phyloP scores from a whole-genome alignment of 1,140 invertebrate genomes.

The Zaprionus lachaisei region DNA sequence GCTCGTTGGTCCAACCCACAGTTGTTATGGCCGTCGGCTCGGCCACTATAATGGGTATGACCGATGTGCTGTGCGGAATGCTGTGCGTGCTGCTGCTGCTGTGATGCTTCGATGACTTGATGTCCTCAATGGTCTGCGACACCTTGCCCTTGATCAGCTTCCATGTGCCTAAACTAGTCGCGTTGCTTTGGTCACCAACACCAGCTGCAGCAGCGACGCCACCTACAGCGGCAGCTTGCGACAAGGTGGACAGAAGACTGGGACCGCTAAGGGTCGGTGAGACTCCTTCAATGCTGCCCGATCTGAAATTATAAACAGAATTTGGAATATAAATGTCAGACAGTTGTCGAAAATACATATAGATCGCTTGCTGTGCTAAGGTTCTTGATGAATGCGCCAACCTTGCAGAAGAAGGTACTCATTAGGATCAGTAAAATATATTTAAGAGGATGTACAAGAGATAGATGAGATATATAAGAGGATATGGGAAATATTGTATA shows the following conservation, averaged over 20 bases:
- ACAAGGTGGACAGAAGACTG: conserved; percentile 63
- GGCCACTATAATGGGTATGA: conserved; percentile 65
- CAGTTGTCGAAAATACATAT: not conserved
- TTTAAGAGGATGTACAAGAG: no score
- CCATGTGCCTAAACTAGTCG: conserved; percentile 73
- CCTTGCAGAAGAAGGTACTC: not conserved
- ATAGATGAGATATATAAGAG: no score
- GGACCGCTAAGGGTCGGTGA: conserved; percentile 71
- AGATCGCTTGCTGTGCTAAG: not conserved
- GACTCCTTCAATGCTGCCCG: conserved; percentile 74
- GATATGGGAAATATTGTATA: no score
- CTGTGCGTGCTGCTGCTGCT: conserved; percentile 16
- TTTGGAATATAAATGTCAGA: conserved; percentile 27
- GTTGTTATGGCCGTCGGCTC: conserved; percentile 33
- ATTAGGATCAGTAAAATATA: not conserved
- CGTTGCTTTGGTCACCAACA: not conserved
- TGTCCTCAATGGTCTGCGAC: conserved; percentile 81
- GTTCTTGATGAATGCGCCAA: not conserved
- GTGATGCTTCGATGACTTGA: conserved; percentile 79
- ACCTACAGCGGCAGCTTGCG: conserved; percentile 21
- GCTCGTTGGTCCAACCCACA: conserved; percentile 64
- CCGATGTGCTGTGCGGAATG: conserved; percentile 12
- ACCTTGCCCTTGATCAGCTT: conserved; percentile 83
- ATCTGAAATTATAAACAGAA: conserved; percentile 55
- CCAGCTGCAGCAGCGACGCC: conserved; percentile 39